Evolutionary conservation across 64 coral and sea anemone species (phyloP), one percentile per base, ranked within the genome.

Genomic region (Hydrozoanthus tunicans): DNA sequence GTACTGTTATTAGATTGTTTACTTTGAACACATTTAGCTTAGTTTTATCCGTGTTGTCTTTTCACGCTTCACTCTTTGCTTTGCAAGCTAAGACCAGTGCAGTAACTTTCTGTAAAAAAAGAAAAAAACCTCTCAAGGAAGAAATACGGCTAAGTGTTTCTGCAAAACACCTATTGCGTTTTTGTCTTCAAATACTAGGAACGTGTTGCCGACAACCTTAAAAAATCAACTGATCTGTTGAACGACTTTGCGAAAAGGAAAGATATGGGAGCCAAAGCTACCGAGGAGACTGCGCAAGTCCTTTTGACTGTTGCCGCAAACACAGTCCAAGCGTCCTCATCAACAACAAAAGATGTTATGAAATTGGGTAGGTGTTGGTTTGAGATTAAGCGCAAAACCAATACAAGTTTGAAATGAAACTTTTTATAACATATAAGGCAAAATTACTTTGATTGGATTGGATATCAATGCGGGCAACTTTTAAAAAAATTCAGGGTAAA

Each of bases 201-300:
- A 75, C 27, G 9, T 14, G 56, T 88, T 75, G 84, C 70, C 13
- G 23, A 17, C 1, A 88, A 24, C 13, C 24, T 88, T 54, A 14
- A 88, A 25, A 74, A 7, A 58, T 88, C 84, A 75, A 88, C 53
- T 74, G 52, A 88, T 5, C 9, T 88, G 3, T 27, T 88, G 24
- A 88, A 75, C 24, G 9, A 20, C 2, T 88, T 88, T 8, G 84
- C 84, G 7, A 60, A 58, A 25, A 88, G 61, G 13, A 62, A 59
- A 15, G 68, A 88, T 17, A 6, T 61, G 8, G 84, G 84, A 43
- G 25, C 55, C 11, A 88, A 61, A 70, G 56, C 58, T 59, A 51
- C 70, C 0, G 84, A 88, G 25, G 84, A 88, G 70, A 73, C 65
- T 7, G 84, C 84, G 14, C 84, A 88, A 26, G 84, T 88, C 43